Conservation (phyloP, 2,888 invertebrate genomes). For the Unio pictorum region DNA sequence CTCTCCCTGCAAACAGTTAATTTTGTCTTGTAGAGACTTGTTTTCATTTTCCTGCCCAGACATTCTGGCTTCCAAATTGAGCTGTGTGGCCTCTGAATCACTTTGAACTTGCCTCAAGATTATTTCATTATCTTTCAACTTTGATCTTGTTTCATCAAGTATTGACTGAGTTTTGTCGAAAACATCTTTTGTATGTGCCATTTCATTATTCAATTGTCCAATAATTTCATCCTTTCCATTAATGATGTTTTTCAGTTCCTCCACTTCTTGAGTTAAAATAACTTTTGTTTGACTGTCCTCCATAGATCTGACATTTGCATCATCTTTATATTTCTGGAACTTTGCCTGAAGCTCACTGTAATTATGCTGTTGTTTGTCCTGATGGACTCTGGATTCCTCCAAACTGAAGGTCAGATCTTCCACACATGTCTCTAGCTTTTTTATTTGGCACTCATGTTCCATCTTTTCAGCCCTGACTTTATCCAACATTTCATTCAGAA, state of each 20-base stretch:
- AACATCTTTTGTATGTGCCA: conserved; percentile 5
- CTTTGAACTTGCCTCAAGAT: conserved; percentile 5
- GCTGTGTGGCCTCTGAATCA: too few relatives aligned
- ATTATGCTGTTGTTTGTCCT: too few relatives aligned
- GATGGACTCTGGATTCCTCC: too few relatives aligned
- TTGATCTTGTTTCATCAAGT: neutral
- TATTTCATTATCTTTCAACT: conserved; percentile 2
- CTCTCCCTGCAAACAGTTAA: conserved; percentile 2
- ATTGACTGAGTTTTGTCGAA: conserved; percentile 1
- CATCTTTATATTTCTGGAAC: too few relatives aligned
- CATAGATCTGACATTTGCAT: neutral
- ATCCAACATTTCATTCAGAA: conserved; percentile 3
- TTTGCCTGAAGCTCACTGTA: too few relatives aligned
- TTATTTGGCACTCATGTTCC: neutral
- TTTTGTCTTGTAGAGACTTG: conserved; percentile 3
- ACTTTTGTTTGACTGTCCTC: neutral
- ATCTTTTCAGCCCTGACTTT: neutral
- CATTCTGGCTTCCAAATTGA: neutral
- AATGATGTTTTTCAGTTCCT: conserved; percentile 19
- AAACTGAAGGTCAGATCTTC: too few relatives aligned
- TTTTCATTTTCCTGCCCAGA: neutral
- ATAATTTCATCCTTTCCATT: conserved; percentile 19
- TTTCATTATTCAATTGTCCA: conserved; percentile 12
- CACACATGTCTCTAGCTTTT: too few relatives aligned
- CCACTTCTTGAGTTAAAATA: conserved; percentile 13